Evolutionary conservation across 64 coral and sea anemone genomes (phyloP).

Genomic region (Trachythela sp.): DNA sequence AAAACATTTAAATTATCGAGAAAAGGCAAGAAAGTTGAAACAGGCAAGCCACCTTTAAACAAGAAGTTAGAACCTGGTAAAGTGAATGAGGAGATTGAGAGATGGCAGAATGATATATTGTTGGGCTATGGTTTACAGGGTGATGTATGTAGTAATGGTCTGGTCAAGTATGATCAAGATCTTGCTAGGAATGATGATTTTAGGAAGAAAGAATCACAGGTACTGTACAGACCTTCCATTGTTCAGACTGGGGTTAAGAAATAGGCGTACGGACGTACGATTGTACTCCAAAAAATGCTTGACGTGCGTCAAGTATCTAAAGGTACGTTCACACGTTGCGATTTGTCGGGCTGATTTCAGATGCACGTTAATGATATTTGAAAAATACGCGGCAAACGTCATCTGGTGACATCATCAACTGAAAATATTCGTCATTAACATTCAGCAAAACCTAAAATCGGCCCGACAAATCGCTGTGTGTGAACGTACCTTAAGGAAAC

Average conservation of each 20-base stretch:
- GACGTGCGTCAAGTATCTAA: too few species aligned
- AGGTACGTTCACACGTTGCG: too few species aligned
- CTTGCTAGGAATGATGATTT: not conserved
- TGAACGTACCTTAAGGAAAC: too few species aligned
- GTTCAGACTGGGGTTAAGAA: not conserved
- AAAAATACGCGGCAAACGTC: too few species aligned
- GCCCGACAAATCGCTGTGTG: too few species aligned
- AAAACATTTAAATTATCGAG: not conserved
- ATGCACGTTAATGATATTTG: too few species aligned
- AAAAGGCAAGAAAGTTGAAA: not conserved
- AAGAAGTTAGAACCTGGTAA: not conserved
- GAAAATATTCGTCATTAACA: too few species aligned
- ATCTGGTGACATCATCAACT: too few species aligned
- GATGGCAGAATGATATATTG: not conserved
- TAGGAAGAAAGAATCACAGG: not conserved
- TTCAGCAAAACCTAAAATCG: too few species aligned
- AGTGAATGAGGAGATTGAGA: not conserved
- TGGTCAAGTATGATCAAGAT: not conserved
- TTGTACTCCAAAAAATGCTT: too few species aligned
- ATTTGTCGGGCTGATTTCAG: too few species aligned
- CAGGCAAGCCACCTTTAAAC: not conserved
- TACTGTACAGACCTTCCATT: not conserved
- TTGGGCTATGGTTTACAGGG: not conserved
- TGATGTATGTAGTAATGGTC: not conserved
- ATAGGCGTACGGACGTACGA: too few species aligned